Evolutionary conservation across 2,113 vertebrate species (phyloP).

Genomic region (Puntigrus tetrazona): DNA sequence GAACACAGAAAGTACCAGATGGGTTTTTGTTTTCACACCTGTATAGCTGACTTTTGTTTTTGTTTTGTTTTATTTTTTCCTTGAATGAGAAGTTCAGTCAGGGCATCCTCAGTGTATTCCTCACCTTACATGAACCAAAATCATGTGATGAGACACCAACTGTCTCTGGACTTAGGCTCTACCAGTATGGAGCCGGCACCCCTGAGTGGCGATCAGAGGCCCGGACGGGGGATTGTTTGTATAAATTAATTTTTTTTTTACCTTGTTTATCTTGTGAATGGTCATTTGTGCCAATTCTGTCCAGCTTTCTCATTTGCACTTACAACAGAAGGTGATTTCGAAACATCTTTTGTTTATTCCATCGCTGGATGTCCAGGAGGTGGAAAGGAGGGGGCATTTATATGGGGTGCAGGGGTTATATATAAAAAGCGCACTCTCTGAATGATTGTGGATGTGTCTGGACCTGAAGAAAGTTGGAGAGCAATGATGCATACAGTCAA

Average conservation of each 20-base stretch:
- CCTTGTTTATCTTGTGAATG: slow-evolving; percentile 1
- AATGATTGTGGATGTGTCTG: not conserved
- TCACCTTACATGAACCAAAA: slow-evolving; percentile 40
- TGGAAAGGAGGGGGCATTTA: not conserved
- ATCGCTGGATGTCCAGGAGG: slow-evolving; percentile 10
- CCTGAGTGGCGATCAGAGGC: slow-evolving; percentile 2
- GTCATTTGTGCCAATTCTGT: not conserved
- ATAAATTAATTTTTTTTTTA: slow-evolving; percentile 22
- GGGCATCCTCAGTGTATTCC: slow-evolving; percentile 15
- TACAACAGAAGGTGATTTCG: slow-evolving; percentile 29
- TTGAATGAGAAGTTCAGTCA: slow-evolving; percentile 26
- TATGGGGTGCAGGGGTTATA: not conserved
- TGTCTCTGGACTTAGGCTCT: not conserved
- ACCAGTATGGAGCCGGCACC: slow-evolving; percentile 9
- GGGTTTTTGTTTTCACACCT: slow-evolving; percentile 55
- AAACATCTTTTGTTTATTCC: slow-evolving; percentile 25
- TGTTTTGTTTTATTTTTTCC: not conserved
- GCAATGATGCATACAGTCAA: slow-evolving; percentile 47
- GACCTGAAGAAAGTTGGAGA: slow-evolving; percentile 25
- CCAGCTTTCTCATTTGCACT: not conserved
- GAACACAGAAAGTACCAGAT: slow-evolving; percentile 7
- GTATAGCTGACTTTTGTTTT: slow-evolving; percentile 5
- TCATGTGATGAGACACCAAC: not conserved
- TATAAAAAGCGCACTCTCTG: slow-evolving; percentile 41
- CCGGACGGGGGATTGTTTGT: slow-evolving; percentile 31